These are phyloP conservation scores for Prietella phreatophila DNA, from an alignment of 2,113 vertebrate genomes.

Conservation along the genomic window DNA sequence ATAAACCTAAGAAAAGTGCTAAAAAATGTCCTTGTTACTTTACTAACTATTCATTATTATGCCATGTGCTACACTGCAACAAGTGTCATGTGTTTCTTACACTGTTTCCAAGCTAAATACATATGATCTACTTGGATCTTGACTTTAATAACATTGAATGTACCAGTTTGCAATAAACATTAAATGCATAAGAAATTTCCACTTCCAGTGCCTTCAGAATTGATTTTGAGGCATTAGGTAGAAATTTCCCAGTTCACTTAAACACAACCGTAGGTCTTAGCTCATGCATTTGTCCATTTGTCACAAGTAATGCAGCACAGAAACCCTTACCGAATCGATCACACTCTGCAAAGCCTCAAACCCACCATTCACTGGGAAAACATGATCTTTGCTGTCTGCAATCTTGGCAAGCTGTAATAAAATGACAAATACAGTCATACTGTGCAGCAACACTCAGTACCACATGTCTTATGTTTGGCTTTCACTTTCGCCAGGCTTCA, in stretches of 20 bases:
- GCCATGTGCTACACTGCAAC: not conserved
- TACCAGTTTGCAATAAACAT: not conserved
- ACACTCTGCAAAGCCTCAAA: constrained; percentile 94
- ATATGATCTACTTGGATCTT: not conserved
- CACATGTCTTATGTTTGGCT: not conserved
- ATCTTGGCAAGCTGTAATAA: constrained; percentile 87
- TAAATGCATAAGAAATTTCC: not conserved
- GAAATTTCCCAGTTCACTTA: not conserved
- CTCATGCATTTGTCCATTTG: not conserved
- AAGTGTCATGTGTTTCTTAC: not conserved
- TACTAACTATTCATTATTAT: not conserved
- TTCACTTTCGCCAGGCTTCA: not conserved
- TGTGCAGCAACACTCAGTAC: not conserved
- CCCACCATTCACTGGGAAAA: constrained; percentile 96
- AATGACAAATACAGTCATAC: constrained; percentile 22
- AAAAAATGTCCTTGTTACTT: not conserved
- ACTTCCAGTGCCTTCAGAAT: not conserved
- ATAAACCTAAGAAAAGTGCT: not conserved
- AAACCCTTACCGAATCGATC: constrained; percentile 90
- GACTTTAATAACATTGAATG: not conserved
- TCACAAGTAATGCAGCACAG: not conserved
- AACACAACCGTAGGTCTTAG: not conserved
- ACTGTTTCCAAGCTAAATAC: not conserved
- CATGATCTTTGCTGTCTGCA: constrained; percentile 96
- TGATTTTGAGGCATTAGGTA: not conserved